phyloP scores from a whole-genome alignment of 2,888 invertebrate species.

The Augiades crinisus region DNA sequence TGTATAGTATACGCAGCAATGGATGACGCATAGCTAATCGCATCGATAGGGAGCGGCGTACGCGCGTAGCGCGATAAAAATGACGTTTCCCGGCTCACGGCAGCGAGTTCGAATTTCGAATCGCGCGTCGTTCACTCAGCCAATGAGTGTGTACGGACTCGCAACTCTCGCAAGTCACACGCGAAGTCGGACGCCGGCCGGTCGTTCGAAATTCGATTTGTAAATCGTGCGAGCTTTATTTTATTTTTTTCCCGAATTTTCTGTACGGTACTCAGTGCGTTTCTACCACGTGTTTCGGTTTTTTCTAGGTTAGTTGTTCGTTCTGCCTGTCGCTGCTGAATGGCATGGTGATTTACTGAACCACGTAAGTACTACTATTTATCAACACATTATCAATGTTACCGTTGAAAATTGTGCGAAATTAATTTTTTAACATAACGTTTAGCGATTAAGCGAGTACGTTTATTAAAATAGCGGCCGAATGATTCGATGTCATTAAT shows the following conservation, averaged over 20 bases:
- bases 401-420: no score
- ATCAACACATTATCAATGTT: no score
- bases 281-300: constrained; percentile 1
- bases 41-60: constrained; percentile 46
- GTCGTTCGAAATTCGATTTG: constrained; percentile 30
- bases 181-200: constrained; percentile 32
- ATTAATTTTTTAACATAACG: no score
- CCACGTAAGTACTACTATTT: constrained; percentile 13
- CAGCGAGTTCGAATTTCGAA: constrained; percentile 27
- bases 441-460: not conserved
- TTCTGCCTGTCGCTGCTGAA: no score
- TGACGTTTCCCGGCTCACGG: constrained; percentile 53
- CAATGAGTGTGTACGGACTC: constrained; percentile 30
- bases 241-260: constrained; percentile 5
- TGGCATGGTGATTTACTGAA: constrained; percentile 5
- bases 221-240: constrained; percentile 5
- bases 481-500: constrained; percentile 20
- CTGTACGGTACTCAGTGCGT: constrained; percentile 12
- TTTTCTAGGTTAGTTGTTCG: constrained; percentile 22
- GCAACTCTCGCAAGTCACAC: constrained; percentile 22
- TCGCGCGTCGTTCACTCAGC: constrained; percentile 28
- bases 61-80: constrained; percentile 60
- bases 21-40: constrained; percentile 31
- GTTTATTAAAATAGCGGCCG: constrained; percentile 16
- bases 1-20: constrained; percentile 32